Evolutionary conservation across 2,888 invertebrate genomes (phyloP), one percentile per base, ranked within the genome.

Genomic region (Cylloceria caligata): DNA sequence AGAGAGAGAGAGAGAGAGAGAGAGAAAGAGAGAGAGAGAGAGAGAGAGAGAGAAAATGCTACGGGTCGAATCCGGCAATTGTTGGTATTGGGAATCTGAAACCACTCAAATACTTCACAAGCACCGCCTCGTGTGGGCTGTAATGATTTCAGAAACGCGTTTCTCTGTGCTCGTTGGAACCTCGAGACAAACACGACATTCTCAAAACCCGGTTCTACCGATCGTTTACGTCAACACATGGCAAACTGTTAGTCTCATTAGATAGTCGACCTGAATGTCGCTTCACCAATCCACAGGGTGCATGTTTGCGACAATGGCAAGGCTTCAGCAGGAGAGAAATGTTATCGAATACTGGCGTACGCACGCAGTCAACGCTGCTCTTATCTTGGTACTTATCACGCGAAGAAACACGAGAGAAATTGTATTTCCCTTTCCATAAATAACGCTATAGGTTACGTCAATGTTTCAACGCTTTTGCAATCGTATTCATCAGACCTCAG

Each of bases 331-430:
- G 16, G 69, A 75, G 47, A 57, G 65, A 71, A 76, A 72, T 72
- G 65, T 47, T 67, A 45, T 42, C 71, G 34, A 72, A 67, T 76
- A 52, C 76, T 39, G 67, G 55, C 42, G 62, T 47, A 34, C 27
- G 69, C 81, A 77, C 68, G 77, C 81, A 81, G 77, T 81, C 81
- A 81, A 77, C 81, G 76, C 52, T 67, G 27, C 27, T 36, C 45
- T 71, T 42, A 6, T n/a, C 27, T 73, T 52, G 36, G 36, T 62
- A 60, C 49, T 62, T 73, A 73, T 77, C 62, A 47, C 62, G 62
- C 52, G 55, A 57, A 52, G 42, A 42, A 72, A 62, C 65, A 27
- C 45, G 30, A 49, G 9, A 39, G 24, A 52, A 30, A 39, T 47
- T 21, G 71, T 62, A 30, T 45, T 67, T 52, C 42, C 13, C 67